Percentiles rank a stretch among this genome's conserved stretches.
These are phyloP conservation scores for Boloria selene DNA, from an alignment of 2,888 invertebrate species.

Conservation along the genomic window DNA sequence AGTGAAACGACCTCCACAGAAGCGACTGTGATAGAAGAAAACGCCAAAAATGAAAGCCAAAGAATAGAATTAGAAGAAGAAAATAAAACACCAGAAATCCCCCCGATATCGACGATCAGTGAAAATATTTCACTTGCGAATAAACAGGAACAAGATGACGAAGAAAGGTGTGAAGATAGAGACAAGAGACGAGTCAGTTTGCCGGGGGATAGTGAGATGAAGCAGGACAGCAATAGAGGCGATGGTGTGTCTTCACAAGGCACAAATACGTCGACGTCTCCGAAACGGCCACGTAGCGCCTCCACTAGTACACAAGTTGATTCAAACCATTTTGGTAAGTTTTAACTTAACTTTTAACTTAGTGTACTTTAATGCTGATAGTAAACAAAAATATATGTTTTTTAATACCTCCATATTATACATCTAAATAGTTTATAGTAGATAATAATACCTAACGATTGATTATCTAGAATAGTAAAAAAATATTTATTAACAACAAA, in stretches of 20 bases:
- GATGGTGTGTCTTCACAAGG: conserved; percentile 68
- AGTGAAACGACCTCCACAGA: conserved; percentile 42
- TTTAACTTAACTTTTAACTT: background rate
- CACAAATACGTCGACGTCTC: conserved; percentile 79
- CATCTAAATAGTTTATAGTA: too few relatives aligned
- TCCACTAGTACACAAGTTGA: conserved; percentile 93
- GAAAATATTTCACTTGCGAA: conserved; percentile 84
- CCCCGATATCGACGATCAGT: conserved; percentile 88
- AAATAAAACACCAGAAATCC: conserved; percentile 80
- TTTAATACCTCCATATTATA: too few relatives aligned
- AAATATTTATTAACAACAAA: too few relatives aligned
- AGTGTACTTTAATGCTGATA: too few relatives aligned
- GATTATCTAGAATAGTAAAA: too few relatives aligned
- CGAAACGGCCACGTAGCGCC: conserved; percentile 89
- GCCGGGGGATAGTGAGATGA: conserved; percentile 79
- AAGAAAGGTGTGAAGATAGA: conserved; percentile 72
- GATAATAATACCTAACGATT: too few relatives aligned
- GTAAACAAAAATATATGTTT: too few relatives aligned
- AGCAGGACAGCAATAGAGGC: conserved; percentile 66
- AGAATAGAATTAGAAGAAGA: conserved; percentile 61
- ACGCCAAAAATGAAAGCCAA: conserved; percentile 66
- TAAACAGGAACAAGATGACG: conserved; percentile 66
- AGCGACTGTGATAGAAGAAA: conserved; percentile 47
- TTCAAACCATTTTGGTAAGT: conserved; percentile 91
- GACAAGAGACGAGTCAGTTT: conserved; percentile 84